Evolutionary conservation across 2,113 vertebrate species (phyloP).

Genomic region (Ptilonorhynchus violaceus): DNA sequence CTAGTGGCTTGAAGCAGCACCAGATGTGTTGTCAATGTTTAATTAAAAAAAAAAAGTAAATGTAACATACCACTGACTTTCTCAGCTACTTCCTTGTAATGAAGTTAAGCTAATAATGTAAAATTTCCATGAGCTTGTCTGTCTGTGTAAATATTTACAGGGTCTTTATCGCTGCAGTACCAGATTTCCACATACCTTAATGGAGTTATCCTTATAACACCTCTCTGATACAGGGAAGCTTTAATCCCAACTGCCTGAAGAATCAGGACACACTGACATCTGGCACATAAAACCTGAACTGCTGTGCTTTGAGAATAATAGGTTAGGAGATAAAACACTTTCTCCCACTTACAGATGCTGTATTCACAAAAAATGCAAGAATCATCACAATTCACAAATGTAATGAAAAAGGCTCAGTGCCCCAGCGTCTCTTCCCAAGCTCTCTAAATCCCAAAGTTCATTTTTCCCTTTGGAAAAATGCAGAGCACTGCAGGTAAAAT

Average conservation of each 20-base stretch:
- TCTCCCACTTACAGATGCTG: neutral
- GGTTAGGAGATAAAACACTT: conserved; percentile 27
- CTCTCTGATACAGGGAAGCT: neutral
- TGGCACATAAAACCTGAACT: conserved; percentile 5
- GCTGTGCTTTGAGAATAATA: neutral
- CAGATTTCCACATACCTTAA: neutral
- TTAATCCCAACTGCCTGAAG: conserved; percentile 14
- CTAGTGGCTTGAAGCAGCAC: neutral
- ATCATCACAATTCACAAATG: neutral
- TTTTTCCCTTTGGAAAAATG: neutral
- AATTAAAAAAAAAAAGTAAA: neutral
- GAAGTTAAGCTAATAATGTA: conserved; percentile 29
- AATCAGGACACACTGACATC: conserved; percentile 2
- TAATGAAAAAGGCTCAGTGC: neutral
- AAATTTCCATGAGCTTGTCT: neutral
- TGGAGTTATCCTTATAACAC: conserved; percentile 4
- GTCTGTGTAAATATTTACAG: conserved; percentile 58
- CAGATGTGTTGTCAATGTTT: conserved; percentile 31
- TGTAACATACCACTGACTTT: neutral
- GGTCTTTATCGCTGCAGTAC: conserved; percentile 6
- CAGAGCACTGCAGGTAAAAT: neutral
- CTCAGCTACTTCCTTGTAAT: conserved; percentile 12
- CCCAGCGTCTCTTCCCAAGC: neutral
- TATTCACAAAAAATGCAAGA: neutral
- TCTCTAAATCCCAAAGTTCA: neutral